Percentiles rank a stretch among this genome's conserved stretches.
Conservation (phyloP, 1,140 invertebrate species). For the Drosophila triauraria region DNA sequence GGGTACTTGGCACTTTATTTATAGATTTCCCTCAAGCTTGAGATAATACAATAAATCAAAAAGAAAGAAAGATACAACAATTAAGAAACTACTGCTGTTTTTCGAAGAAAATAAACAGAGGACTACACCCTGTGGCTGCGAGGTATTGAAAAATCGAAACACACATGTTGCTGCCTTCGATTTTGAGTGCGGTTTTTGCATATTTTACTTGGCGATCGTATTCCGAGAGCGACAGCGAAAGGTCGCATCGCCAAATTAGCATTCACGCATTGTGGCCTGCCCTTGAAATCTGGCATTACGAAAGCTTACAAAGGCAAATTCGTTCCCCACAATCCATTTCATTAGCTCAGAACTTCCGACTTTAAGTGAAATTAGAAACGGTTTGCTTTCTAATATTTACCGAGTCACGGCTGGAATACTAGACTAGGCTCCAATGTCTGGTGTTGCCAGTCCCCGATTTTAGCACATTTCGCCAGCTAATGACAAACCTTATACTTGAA, state of each 20-base stretch:
- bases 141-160: conserved; percentile 16
- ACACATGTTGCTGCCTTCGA: not conserved
- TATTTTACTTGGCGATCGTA: conserved; percentile 44
- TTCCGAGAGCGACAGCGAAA: conserved; percentile 33
- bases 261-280: conserved; percentile 35
- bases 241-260: conserved; percentile 42
- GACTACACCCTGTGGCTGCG: conserved; percentile 3
- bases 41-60: conserved; percentile 20
- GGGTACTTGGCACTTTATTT: conserved; percentile 31
- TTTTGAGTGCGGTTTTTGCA: conserved; percentile 41
- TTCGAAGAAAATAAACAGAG: not conserved
- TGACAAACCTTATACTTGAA: conserved; percentile 8
- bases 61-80: not conserved
- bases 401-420: conserved; percentile 1
- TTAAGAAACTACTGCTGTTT: not conserved
- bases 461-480: conserved; percentile 36
- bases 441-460: conserved; percentile 4
- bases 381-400: conserved; percentile 28
- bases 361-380: not conserved
- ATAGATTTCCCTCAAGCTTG: conserved; percentile 17
- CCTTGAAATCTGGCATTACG: conserved; percentile 47
- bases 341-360: conserved; percentile 4
- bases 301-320: conserved; percentile 26
- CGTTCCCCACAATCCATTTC: conserved; percentile 13
- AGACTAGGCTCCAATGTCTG: conserved; percentile 2